A percentile compares a stretch with the other conserved stretches of the same genome.
These are phyloP conservation scores for Lagocephalus sceleratus DNA, from an alignment of 2,797 vertebrate species.

Conservation along the genomic window DNA sequence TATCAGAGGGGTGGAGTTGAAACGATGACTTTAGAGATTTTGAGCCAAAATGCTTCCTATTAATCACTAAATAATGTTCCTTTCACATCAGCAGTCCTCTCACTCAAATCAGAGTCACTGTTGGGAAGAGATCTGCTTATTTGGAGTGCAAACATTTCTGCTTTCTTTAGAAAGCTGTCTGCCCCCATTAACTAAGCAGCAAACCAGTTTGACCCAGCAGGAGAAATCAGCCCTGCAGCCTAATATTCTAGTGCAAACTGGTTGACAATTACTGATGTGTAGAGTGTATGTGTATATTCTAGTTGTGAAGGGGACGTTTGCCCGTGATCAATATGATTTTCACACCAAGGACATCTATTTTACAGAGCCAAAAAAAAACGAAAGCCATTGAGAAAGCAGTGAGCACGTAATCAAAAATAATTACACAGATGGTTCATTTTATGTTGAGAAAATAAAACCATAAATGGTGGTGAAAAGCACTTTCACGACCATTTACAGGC, in stretches of 20 bases:
- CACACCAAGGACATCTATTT: conserved; percentile 26
- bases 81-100: conserved; percentile 18
- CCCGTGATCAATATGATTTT: conserved; percentile 19
- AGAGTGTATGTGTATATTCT: no score
- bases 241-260: no score
- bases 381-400: conserved; percentile 22
- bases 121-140: neutral
- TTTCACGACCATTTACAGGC: conserved; percentile 48
- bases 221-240: conserved; percentile 11
- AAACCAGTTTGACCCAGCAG: neutral
- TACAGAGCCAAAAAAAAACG: conserved; percentile 16
- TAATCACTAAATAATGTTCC: conserved; percentile 33
- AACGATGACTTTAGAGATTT: conserved; percentile 4
- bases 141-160: neutral
- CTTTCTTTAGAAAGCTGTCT: neutral
- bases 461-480: conserved; percentile 48
- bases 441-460: conserved; percentile 34
- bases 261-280: neutral
- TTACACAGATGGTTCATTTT: conserved; percentile 34
- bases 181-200: conserved; percentile 10
- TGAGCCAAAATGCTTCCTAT: conserved; percentile 3
- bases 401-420: conserved; percentile 32
- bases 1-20: conserved; percentile 39
- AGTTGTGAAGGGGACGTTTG: conserved; percentile 25
- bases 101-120: neutral